phyloP scores from a whole-genome alignment of 2,888 invertebrate genomes.

The Harpagoxenus sublaevis region DNA sequence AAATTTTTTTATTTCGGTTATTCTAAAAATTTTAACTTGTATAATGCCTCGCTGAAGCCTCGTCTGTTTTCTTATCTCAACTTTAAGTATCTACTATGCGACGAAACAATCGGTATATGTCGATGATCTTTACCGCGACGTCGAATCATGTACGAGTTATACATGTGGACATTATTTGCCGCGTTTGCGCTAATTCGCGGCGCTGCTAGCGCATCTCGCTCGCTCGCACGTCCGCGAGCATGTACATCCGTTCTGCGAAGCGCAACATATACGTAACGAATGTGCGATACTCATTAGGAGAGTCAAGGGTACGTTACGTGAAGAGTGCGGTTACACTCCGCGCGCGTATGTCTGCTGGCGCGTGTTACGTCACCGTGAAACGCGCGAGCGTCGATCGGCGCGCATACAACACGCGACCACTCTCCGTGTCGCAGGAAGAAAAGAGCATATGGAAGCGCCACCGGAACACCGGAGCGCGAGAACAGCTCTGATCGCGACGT shows the following conservation, averaged over 20 bases:
- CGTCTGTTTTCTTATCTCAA: neutral
- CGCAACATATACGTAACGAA: conserved; percentile 81
- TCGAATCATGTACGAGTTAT: neutral
- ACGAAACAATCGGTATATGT: neutral
- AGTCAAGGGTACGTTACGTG: conserved; percentile 84
- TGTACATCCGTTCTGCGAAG: conserved; percentile 64
- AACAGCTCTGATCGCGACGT: neutral
- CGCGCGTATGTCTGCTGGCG: conserved; percentile 66
- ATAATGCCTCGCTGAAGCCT: no score
- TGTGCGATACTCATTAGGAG: conserved; percentile 81
- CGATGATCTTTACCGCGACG: conserved; percentile 2
- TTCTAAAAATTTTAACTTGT: neutral
- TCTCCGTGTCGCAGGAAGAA: conserved; percentile 28
- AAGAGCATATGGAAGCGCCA: conserved; percentile 63
- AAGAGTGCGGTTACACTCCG: conserved; percentile 78
- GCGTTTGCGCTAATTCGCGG: conserved; percentile 42
- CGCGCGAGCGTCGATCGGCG: conserved; percentile 68
- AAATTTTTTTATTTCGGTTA: neutral
- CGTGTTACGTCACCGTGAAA: conserved; percentile 72
- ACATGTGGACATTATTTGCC: conserved; percentile 17
- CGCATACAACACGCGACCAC: conserved; percentile 60
- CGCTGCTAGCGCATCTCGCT: conserved; percentile 12
- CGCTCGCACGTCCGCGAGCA: conserved; percentile 9
- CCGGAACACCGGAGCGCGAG: conserved; percentile 52
- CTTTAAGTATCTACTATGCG: neutral